A percentile compares a stretch with the other conserved stretches of the same genome.
Evolutionary conservation across 2,113 vertebrate genomes (phyloP).

Genomic region (Eurystomus gularis): DNA sequence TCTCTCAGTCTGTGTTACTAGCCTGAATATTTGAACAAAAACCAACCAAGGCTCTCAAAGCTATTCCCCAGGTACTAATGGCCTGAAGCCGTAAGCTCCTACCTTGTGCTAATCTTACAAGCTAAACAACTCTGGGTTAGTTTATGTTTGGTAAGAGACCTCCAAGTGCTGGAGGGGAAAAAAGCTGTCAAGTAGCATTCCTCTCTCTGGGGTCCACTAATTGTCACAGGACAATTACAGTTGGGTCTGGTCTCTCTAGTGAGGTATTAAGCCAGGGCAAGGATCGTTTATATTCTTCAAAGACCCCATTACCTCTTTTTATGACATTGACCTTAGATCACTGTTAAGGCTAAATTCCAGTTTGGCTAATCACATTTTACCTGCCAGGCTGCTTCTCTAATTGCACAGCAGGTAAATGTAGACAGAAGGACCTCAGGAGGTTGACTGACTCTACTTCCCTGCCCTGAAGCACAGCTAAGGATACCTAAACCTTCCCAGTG

Average conservation of each 20-base stretch:
- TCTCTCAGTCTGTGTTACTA: background rate
- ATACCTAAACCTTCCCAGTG: background rate
- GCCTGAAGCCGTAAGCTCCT: background rate
- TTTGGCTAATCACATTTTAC: background rate
- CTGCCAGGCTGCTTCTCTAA: background rate
- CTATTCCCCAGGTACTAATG: background rate
- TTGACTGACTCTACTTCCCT: background rate
- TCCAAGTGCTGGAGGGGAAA: background rate
- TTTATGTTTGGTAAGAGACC: background rate
- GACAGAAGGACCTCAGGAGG: background rate
- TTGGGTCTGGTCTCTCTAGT: background rate
- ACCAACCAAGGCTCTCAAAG: background rate
- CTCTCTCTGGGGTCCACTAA: background rate
- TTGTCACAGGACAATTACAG: background rate
- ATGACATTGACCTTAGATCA: background rate
- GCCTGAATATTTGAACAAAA: background rate
- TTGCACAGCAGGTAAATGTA: background rate
- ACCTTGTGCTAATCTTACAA: background rate
- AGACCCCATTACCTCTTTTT: background rate
- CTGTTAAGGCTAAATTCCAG: background rate
- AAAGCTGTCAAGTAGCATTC: background rate
- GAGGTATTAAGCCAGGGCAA: background rate
- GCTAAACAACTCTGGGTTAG: background rate
- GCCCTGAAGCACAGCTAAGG: background rate
- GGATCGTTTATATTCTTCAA: background rate